Evolutionary conservation across 2,797 vertebrate genomes (phyloP), one percentile per base, ranked within the genome.

Genomic region (Pipistrellus kuhlii): DNA sequence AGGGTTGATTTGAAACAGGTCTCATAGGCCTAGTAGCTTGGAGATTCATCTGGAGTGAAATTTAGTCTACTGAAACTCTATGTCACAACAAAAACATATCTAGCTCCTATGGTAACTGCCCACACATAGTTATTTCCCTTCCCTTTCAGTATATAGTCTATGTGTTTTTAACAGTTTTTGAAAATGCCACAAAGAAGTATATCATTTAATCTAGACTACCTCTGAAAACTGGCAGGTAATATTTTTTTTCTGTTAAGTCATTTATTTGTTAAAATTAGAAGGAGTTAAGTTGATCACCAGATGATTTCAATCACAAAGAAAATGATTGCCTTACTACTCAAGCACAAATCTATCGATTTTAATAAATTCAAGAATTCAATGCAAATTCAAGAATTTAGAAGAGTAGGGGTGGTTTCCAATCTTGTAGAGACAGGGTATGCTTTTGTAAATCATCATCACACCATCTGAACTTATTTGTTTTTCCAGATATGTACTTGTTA

Each of bases 271-370:
- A 89, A 12, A 88, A 12, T 10, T 88, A 35, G 44, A 44, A 44
- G 88, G 41, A 77, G 5, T 82, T 95, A 96, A 69, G 25, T 77
- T 92, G 7, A 93, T 35, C 41, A 94, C 20, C 20, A 92, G 91
- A 76, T 59, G 92, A 55, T 96, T 96, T 96, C 21, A 88, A 6
- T 38, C 17, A 88, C 30, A 91, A 92, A 48, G 35, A 85, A 97
- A 96, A 94, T 64, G 0, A 7, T 72, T 95, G 20, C 88, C 46
- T 94, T 20, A 13, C 85, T 18, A n/a, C 46, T 85, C 38, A 62
- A 95, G 51, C 72, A 96, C 95, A 95, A 95, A 93, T 93, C 55
- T 55, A 89, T 48, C 44, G 7, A 76, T 85, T 87, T 35, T 84
- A 46, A 93, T 86, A 30, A n/a, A n/a, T 81, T 62, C 8, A 59